Percentiles rank a stretch among this genome's conserved stretches.
Evolutionary conservation across 1,140 invertebrate genomes (phyloP).

Genomic region (Cydia strobilella): DNA sequence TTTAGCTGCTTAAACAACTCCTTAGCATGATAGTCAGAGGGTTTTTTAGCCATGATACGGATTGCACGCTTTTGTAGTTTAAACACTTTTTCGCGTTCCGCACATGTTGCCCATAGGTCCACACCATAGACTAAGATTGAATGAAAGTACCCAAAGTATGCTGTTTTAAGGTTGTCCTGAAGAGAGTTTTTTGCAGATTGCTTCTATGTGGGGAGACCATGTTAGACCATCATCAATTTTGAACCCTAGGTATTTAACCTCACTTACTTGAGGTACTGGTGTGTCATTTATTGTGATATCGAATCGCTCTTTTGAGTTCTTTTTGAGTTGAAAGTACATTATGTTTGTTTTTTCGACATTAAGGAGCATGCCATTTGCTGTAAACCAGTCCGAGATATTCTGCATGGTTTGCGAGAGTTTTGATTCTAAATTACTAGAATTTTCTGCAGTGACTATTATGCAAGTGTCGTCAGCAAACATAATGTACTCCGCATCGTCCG

Average conservation of each 20-base stretch:
- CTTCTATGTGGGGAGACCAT: slow-evolving; percentile 21
- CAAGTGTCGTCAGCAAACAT: slow-evolving; percentile 25
- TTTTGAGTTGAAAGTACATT: neutral
- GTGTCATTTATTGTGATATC: neutral
- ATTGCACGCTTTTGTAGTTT: slow-evolving; percentile 29
- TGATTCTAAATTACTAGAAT: neutral
- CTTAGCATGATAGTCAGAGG: slow-evolving; percentile 1
- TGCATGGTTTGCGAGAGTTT: neutral
- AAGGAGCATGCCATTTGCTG: slow-evolving; percentile 4
- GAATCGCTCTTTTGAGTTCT: neutral
- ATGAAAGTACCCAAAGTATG: slow-evolving; percentile 36
- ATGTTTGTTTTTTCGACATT: slow-evolving; percentile 24
- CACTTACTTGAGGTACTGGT: neutral
- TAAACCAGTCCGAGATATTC: neutral
- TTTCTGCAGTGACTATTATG: neutral
- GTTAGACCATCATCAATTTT: slow-evolving; percentile 1
- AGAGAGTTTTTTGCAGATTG: neutral
- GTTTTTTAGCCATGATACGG: slow-evolving; percentile 3
- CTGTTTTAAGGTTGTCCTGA: slow-evolving; percentile 6
- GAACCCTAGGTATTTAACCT: slow-evolving; percentile 1
- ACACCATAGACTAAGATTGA: slow-evolving; percentile 23
- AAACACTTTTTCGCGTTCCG: slow-evolving; percentile 26
- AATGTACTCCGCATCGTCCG: neutral
- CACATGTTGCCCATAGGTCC: slow-evolving; percentile 23
- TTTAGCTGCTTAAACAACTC: too few relatives aligned